phyloP scores from a whole-genome alignment of 2,888 invertebrate genomes.

The Brassicogethes aeneus region DNA sequence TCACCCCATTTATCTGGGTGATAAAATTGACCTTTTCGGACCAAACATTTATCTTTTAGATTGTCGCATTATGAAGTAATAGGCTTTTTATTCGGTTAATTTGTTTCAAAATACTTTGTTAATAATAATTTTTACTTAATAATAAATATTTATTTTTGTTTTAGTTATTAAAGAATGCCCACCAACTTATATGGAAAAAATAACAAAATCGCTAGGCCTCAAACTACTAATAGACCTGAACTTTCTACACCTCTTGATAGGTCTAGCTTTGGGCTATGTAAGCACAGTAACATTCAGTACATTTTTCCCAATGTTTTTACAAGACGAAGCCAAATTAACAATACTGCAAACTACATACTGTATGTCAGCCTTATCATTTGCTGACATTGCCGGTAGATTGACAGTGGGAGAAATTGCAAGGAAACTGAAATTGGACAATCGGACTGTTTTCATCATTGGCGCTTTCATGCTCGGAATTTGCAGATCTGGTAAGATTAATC shows the following conservation, averaged over 20 bases:
- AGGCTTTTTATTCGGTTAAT: too few species aligned
- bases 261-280: slow-evolving; percentile 57
- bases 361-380: slow-evolving; percentile 60
- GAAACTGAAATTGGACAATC: slow-evolving; percentile 50
- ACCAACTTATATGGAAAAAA: slow-evolving; percentile 19
- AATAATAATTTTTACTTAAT: too few species aligned
- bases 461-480: slow-evolving; percentile 48
- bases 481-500: slow-evolving; percentile 46
- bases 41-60: too few species aligned
- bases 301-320: slow-evolving; percentile 59
- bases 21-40: too few species aligned
- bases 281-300: slow-evolving; percentile 63
- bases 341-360: slow-evolving; percentile 53
- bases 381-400: slow-evolving; percentile 59
- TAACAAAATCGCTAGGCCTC: slow-evolving; percentile 50
- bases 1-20: too few species aligned
- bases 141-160: too few species aligned
- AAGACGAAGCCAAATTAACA: slow-evolving; percentile 38
- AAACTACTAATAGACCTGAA: slow-evolving; percentile 52
- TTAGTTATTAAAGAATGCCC: too few species aligned
- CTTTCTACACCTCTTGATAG: slow-evolving; percentile 59
- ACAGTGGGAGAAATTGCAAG: slow-evolving; percentile 55
- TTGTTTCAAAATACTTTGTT: too few species aligned
- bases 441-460: slow-evolving; percentile 55
- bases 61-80: too few species aligned